Conservation (phyloP, 2,113 vertebrate species). For the Trichomycterus rosablanca region DNA sequence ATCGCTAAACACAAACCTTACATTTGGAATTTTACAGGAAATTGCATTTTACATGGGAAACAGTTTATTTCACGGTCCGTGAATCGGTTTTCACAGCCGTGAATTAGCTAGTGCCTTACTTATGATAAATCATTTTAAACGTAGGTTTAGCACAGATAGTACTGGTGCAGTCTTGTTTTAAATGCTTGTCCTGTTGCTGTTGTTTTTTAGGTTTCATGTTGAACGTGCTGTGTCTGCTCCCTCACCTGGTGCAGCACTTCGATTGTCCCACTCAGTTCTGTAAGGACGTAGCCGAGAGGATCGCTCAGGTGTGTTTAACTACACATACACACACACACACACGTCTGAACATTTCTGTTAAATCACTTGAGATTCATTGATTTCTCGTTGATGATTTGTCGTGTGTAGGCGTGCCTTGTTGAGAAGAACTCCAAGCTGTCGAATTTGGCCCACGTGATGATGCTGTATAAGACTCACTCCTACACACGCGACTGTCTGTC, state of each 20-base stretch:
- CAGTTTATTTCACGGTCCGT: too few relatives aligned
- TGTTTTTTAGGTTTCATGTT: constrained; percentile 82
- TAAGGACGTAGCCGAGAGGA: constrained; percentile 92
- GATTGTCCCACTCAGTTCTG: constrained; percentile 91
- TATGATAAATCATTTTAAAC: too few relatives aligned
- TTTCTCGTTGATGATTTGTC: neutral
- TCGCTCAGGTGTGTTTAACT: constrained; percentile 81
- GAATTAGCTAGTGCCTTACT: too few relatives aligned
- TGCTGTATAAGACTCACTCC: constrained; percentile 92
- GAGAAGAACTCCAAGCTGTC: constrained; percentile 95
- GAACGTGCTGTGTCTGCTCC: constrained; percentile 94
- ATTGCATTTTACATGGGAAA: too few relatives aligned
- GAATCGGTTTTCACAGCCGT: too few relatives aligned
- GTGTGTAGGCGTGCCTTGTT: constrained; percentile 83
- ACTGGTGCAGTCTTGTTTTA: too few relatives aligned
- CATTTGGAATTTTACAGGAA: too few relatives aligned
- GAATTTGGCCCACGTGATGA: constrained; percentile 96
- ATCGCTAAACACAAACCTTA: too few relatives aligned
- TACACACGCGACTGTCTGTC: constrained; percentile 92
- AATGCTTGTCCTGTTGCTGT: too few relatives aligned
- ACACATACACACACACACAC: neutral
- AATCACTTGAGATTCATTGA: too few relatives aligned
- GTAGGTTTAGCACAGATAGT: too few relatives aligned
- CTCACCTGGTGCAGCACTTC: constrained; percentile 94
- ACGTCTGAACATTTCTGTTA: too few relatives aligned